A percentile compares a stretch with the other conserved stretches of the same genome.
These are phyloP conservation scores for Botia almorhae DNA, from an alignment of 2,797 vertebrate species.

Conservation along the genomic window DNA sequence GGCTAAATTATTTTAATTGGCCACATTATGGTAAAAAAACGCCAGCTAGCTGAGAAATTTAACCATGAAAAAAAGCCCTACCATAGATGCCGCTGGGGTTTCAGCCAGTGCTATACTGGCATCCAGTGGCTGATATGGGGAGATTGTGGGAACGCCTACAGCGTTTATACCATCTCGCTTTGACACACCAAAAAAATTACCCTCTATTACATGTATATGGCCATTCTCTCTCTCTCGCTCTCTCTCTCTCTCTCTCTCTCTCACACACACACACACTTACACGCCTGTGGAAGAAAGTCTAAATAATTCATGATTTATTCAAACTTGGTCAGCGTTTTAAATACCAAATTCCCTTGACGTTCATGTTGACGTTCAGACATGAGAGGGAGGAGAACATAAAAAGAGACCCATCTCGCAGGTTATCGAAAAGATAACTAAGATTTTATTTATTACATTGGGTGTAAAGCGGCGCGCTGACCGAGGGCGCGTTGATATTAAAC, in stretches of 20 bases:
- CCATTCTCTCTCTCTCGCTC: neutral
- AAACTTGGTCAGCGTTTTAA: slow-evolving; percentile 20
- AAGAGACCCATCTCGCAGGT: neutral
- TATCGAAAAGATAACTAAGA: neutral
- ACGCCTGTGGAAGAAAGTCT: slow-evolving; percentile 17
- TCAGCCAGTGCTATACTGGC: slow-evolving; percentile 49
- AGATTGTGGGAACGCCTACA: slow-evolving; percentile 18
- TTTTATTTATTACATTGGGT: neutral
- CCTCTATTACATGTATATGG: neutral
- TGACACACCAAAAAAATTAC: slow-evolving; percentile 18
- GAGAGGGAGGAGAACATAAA: neutral
- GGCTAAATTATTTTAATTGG: neutral
- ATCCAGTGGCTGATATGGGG: slow-evolving; percentile 52
- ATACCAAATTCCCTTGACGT: neutral
- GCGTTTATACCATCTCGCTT: neutral
- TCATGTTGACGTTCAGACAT: too few relatives aligned
- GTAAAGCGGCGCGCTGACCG: neutral
- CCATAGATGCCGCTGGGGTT: neutral
- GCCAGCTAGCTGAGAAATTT: neutral
- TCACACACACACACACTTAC: neutral
- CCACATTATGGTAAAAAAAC: slow-evolving; percentile 5
- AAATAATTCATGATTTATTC: slow-evolving; percentile 25
- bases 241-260: too few relatives aligned
- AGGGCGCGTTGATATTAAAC: neutral
- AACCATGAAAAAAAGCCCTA: neutral